A percentile compares a stretch with the other conserved stretches of the same genome.
Conservation (phyloP, 2,797 vertebrate species). For the Peromyscus eremicus region DNA sequence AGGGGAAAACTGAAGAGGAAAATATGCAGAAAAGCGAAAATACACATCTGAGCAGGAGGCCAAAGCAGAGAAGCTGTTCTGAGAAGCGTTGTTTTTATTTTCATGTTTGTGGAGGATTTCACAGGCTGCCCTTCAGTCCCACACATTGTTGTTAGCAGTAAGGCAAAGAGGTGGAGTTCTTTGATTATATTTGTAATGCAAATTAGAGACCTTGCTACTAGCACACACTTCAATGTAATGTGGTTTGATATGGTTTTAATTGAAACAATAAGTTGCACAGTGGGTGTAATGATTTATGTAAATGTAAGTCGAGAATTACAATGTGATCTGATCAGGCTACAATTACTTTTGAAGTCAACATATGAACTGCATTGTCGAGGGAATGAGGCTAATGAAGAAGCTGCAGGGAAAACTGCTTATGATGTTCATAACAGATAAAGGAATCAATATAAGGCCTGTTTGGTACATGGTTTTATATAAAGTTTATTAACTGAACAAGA, state of each 20-base stretch:
- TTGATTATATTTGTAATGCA: slow-evolving; percentile 33
- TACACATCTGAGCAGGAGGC: neutral
- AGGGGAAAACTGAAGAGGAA: neutral
- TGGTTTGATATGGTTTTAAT: slow-evolving; percentile 52
- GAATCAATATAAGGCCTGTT: slow-evolving; percentile 17
- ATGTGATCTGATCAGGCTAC: neutral
- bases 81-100: neutral
- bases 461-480: slow-evolving; percentile 33
- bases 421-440: slow-evolving; percentile 10
- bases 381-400: slow-evolving; percentile 28
- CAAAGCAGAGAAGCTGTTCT: neutral
- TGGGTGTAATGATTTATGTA: slow-evolving; percentile 59
- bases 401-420: neutral
- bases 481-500: slow-evolving; percentile 22
- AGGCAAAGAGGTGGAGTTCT: neutral
- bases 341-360: slow-evolving; percentile 60
- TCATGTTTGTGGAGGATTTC: neutral
- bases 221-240: neutral
- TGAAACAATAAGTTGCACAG: slow-evolving; percentile 55
- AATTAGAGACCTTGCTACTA: slow-evolving; percentile 44
- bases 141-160: neutral
- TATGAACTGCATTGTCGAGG: slow-evolving; percentile 4
- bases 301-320: slow-evolving; percentile 59
- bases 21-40: neutral
- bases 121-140: neutral